Percentiles rank a stretch among this genome's conserved stretches.
Evolutionary conservation across 2,797 vertebrate genomes (phyloP).

Genomic region (Thripadectes ignobilis): DNA sequence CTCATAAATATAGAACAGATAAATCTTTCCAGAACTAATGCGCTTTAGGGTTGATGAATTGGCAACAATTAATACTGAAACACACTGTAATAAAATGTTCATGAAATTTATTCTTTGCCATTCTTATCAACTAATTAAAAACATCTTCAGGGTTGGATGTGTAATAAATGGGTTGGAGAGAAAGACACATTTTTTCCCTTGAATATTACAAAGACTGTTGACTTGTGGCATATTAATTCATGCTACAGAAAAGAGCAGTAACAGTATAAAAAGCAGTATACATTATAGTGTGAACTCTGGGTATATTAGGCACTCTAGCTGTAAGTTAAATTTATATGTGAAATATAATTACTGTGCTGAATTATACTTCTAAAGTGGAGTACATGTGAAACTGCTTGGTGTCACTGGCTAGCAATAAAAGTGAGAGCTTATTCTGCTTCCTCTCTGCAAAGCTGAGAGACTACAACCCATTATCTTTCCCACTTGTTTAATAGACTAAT

Average conservation of each 20-base stretch:
- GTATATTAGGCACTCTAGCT: not conserved
- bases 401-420: not conserved
- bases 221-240: slow-evolving; percentile 6
- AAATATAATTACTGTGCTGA: slow-evolving; percentile 22
- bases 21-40: slow-evolving; percentile 45
- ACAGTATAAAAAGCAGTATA: not conserved
- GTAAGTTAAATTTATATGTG: not conserved
- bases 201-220: slow-evolving; percentile 21
- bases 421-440: not conserved
- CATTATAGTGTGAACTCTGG: not conserved
- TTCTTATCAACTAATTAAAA: slow-evolving; percentile 76
- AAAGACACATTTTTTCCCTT: slow-evolving; percentile 42
- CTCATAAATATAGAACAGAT: slow-evolving; percentile 66
- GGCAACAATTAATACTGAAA: slow-evolving; percentile 67
- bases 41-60: slow-evolving; percentile 67
- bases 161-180: slow-evolving; percentile 54
- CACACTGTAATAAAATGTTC: slow-evolving; percentile 66
- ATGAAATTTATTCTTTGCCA: slow-evolving; percentile 69
- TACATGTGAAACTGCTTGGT: not conserved
- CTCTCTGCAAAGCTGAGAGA: not conserved
- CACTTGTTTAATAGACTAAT: not conserved
- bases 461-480: not conserved
- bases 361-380: not conserved
- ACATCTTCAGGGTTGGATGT: slow-evolving; percentile 67
- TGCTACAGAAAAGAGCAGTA: not conserved